Evolutionary conservation across 2,113 vertebrate genomes (phyloP), one percentile per base, ranked within the genome.

Genomic region (Rhombomys opimus): DNA sequence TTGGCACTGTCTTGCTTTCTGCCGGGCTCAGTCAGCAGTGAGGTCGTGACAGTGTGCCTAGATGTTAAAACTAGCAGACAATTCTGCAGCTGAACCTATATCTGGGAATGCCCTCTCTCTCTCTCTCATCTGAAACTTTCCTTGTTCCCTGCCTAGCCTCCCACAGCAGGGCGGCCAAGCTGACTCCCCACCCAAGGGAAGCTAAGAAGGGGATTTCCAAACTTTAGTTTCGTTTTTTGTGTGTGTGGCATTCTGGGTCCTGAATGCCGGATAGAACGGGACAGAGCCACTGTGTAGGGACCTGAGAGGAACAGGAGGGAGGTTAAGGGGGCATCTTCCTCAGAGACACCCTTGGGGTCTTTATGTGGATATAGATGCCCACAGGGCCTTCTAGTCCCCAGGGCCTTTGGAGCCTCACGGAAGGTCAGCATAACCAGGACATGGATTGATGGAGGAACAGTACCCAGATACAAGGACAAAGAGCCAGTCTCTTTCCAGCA

Each of bases 161-260:
- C 70, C 27, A 17, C 52, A 46, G 27, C 23, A 38, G 7, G 7
- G 0, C 57, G 2, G 77, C 72, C 20, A 15, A 23, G 3, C 50
- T 38, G 17, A 22, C 14, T 41, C 61, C 22, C 30, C 7, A 0
- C 32, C 59, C 8, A 22, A 75, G 68, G 90, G 30, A 61, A 30
- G 54, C 38, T 0, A 0, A 32, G 22, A 27, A 78, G 93, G 93
- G 97, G 18, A 92, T 90, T 97, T 95, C 94, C 80, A 86, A 22
- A 15, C 25, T 35, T 54, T 2, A 11, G 68, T 92, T 96, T 96
- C 65, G 0, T 76, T 97, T 97, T 93, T 91, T 38, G 7, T 81
- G 76, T 77, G 4, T 80, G 22, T 22, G 38, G 20, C 0, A 1
- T 38, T 81, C 32, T 10, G 7, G 52, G 72, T 23, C 2, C 0